Conservation (phyloP, 2,113 vertebrate species). For the Thinocorus orbignyianus region DNA sequence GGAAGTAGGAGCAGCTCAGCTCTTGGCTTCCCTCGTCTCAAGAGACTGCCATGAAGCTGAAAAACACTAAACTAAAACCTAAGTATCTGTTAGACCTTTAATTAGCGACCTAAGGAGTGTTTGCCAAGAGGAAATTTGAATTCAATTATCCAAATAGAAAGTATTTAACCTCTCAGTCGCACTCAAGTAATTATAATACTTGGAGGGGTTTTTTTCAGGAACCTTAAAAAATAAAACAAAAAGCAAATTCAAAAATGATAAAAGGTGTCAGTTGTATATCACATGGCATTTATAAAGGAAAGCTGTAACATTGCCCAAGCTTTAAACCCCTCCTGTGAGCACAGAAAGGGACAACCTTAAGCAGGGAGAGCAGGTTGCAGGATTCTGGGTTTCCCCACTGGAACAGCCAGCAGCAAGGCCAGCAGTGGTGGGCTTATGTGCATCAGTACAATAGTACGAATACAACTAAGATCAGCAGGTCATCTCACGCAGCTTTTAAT, state of each 20-base stretch:
- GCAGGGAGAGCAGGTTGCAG: neutral
- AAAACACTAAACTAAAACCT: constrained; percentile 48
- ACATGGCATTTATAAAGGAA: neutral
- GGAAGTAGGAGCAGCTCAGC: constrained; percentile 14
- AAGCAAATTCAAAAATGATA: neutral
- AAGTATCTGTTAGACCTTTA: constrained; percentile 61
- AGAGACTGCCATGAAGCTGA: constrained; percentile 20
- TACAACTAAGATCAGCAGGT: neutral
- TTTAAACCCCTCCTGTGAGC: neutral
- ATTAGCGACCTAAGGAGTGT: constrained; percentile 57
- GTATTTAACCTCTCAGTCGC: constrained; percentile 54
- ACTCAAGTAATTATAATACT: constrained; percentile 48
- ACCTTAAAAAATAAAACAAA: neutral
- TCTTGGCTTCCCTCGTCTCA: constrained; percentile 16
- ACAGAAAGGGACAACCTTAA: neutral
- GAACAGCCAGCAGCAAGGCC: neutral
- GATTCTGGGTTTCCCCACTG: neutral
- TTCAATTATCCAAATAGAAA: constrained; percentile 58
- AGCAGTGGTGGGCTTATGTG: neutral
- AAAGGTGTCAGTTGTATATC: neutral
- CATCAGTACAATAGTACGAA: neutral
- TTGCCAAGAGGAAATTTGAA: constrained; percentile 60
- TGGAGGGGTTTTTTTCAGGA: neutral
- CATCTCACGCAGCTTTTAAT: neutral
- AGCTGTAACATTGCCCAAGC: neutral